phyloP scores from a whole-genome alignment of 2,888 invertebrate species.

The Drosophila stalkeri region DNA sequence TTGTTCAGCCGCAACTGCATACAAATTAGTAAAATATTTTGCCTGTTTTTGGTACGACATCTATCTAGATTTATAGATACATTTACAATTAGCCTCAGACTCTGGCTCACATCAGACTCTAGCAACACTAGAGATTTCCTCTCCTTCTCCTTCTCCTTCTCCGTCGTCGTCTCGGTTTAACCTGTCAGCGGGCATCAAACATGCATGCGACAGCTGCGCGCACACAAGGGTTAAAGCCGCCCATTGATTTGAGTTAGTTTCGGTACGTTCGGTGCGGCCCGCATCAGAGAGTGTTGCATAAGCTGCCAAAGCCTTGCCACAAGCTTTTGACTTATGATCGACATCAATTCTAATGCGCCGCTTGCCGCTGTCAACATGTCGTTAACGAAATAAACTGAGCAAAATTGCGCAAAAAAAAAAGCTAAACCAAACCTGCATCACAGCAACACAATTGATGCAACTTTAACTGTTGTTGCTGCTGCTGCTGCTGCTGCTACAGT shows the following conservation, averaged over 20 bases:
- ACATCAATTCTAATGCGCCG: slow-evolving; percentile 79
- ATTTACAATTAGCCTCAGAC: slow-evolving; percentile 73
- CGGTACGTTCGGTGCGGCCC: slow-evolving; percentile 8
- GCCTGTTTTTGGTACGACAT: slow-evolving; percentile 80
- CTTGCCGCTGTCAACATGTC: slow-evolving; percentile 80
- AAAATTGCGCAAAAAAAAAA: slow-evolving; percentile 41
- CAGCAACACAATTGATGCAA: slow-evolving; percentile 12
- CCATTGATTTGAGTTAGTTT: slow-evolving; percentile 43
- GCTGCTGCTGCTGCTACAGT: slow-evolving; percentile 11
- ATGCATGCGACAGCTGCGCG: slow-evolving; percentile 48
- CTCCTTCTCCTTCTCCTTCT: background rate
- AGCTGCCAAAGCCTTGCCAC: slow-evolving; percentile 70
- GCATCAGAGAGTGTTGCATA: slow-evolving; percentile 56
- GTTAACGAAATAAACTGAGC: slow-evolving; percentile 59
- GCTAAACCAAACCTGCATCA: slow-evolving; percentile 22
- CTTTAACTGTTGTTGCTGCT: slow-evolving; percentile 6
- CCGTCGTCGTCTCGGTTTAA: slow-evolving; percentile 27
- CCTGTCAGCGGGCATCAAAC: slow-evolving; percentile 45
- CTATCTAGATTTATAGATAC: slow-evolving; percentile 82
- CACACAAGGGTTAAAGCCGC: slow-evolving; percentile 62
- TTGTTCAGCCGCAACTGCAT: slow-evolving; percentile 75
- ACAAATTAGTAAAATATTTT: slow-evolving; percentile 80
- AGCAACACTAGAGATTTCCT: background rate
- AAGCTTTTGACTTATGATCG: slow-evolving; percentile 80
- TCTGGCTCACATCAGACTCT: slow-evolving; percentile 20